Base-by-base conservation (phyloP, 2,113 vertebrate species). In the Taxidea taxus region DNA sequence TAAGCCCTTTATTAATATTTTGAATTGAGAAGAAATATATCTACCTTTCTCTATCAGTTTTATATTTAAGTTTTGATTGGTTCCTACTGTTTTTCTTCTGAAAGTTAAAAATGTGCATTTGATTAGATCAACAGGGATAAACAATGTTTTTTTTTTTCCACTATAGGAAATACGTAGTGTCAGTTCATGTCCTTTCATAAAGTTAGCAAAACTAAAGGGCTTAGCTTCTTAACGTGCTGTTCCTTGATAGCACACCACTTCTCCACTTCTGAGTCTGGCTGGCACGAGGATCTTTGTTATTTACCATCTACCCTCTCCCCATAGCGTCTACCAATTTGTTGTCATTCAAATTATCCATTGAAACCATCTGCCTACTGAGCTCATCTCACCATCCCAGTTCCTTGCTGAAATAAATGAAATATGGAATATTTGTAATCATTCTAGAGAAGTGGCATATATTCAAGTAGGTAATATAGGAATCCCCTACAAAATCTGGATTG, bases 361-460 rank as follows among this genome's bases (percentile, higher is more conserved):
- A 92, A 92, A 88, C 70, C 77, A 51, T 91, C 84, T 96, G 90
- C 68, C 58, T 62, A 39, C 77, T 97, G 97, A 96, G 75, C 81
- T 96, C 90, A 92, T 93, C 4, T 0, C n/a, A 90, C 51, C 92
- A 95, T 84, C 49, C 84, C 68, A 29, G 27, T 94, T 96, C 75
- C 97, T 75, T 90, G 84, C 7, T 70, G 66, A 90, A 97, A 96
- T 80, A 96, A 92, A 94, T 93, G 54, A 94, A 96, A 94, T 47
- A 21, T 90, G 75, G 74, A 82, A 20, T 77, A 83, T 90, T 44
- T 66, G 13, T 74, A 75, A 78, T 58, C 80, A 90, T 90, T 95
- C 80, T 94, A 77, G 54, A 37, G 29, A 23, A 77, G 34, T 60
- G 7, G 80, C 72, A 83, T 75, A 39, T 87, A 62, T 83, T 94